phyloP scores from a whole-genome alignment of 1,140 invertebrate genomes.

The Camponotus vicinus region DNA sequence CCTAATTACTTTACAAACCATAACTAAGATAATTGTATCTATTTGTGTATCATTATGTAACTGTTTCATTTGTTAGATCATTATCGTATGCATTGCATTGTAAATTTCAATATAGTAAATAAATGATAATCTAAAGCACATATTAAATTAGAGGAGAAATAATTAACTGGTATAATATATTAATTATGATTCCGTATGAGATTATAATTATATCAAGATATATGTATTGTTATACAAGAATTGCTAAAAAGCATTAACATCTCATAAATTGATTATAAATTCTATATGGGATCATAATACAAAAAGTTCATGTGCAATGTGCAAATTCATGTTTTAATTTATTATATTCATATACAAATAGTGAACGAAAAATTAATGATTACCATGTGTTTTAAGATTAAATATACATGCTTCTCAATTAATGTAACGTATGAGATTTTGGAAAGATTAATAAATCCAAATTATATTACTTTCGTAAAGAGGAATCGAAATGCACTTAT shows the following conservation, averaged over 20 bases:
- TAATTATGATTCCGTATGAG: background rate
- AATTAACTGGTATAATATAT: slow-evolving; percentile 15
- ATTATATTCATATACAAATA: background rate
- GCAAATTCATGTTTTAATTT: background rate
- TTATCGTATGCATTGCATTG: background rate
- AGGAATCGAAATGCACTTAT: slow-evolving; percentile 8
- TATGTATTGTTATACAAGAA: background rate
- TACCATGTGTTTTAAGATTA: background rate
- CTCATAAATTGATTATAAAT: background rate
- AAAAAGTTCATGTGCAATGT: background rate
- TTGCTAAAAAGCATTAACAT: background rate
- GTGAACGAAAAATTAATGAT: background rate
- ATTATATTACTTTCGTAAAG: background rate
- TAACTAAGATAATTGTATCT: background rate
- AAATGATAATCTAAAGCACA: background rate
- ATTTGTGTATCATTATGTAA: background rate
- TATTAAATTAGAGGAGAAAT: slow-evolving; percentile 8
- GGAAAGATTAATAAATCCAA: background rate
- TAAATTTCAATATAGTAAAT: slow-evolving; percentile 4
- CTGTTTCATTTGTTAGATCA: background rate
- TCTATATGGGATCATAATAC: background rate
- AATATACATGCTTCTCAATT: background rate
- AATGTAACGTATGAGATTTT: background rate
- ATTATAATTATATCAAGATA: background rate
- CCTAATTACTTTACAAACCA: background rate